A percentile compares a stretch with the other conserved stretches of the same genome.
Conservation (phyloP, 1,140 invertebrate species). For the Leptopilina boulardi region DNA sequence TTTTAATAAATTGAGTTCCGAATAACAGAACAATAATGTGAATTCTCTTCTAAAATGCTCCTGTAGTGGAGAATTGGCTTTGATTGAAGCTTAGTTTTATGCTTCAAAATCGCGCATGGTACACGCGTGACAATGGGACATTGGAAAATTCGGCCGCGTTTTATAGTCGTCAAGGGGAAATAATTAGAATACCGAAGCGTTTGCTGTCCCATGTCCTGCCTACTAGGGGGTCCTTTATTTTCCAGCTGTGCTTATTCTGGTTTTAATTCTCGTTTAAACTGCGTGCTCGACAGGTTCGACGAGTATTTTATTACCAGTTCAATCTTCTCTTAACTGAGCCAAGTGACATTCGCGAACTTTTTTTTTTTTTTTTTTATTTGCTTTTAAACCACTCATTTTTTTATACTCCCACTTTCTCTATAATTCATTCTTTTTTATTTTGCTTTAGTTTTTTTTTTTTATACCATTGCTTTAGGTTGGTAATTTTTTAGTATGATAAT, state of each 20-base stretch:
- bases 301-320: conserved; percentile 30
- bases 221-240: conserved; percentile 24
- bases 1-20: not conserved
- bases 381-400: not conserved
- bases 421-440: conserved; percentile 1
- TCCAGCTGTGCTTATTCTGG: conserved; percentile 3
- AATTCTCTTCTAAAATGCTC: not conserved
- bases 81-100: conserved; percentile 14
- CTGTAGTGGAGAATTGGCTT: not conserved
- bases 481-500: not conserved
- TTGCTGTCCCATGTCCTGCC: conserved; percentile 23
- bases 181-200: conserved; percentile 12
- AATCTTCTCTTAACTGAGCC: conserved; percentile 19
- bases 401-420: conserved; percentile 12
- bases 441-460: not conserved
- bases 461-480: not conserved
- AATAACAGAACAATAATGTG: not conserved
- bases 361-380: too few relatives aligned
- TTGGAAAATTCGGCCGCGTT: conserved; percentile 5
- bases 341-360: not conserved
- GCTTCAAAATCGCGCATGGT: not conserved
- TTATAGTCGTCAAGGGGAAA: conserved; percentile 20
- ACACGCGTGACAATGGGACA: not conserved
- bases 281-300: conserved; percentile 21
- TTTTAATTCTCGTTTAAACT: conserved; percentile 14